Evolutionary conservation across 2,888 invertebrate genomes (phyloP).

Genomic region (Aphrophora alni): DNA sequence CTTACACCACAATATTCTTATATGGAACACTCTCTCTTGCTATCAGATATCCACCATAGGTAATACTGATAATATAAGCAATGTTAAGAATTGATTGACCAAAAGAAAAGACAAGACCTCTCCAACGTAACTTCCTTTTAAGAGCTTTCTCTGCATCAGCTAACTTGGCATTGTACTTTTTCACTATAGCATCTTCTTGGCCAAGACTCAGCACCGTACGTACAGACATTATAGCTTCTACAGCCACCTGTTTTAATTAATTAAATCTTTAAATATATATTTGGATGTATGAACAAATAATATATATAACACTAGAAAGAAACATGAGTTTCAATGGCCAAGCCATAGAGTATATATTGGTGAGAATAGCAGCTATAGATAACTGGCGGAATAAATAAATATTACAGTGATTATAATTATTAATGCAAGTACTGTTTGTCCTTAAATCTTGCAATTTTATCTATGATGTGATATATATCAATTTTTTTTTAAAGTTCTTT

Average conservation of each 20-base stretch:
- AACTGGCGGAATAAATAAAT: too few species aligned
- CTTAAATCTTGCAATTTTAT: too few species aligned
- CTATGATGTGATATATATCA: too few species aligned
- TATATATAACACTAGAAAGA: too few species aligned
- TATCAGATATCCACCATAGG: constrained; percentile 74
- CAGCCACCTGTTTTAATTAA: constrained; percentile 68
- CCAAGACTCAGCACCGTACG: constrained; percentile 78
- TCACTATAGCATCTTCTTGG: constrained; percentile 71
- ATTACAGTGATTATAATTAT: too few species aligned
- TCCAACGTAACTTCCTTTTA: constrained; percentile 67
- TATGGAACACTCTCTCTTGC: constrained; percentile 64
- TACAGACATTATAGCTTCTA: constrained; percentile 79
- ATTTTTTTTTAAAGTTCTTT: too few species aligned
- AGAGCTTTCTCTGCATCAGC: constrained; percentile 66
- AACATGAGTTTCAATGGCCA: too few species aligned
- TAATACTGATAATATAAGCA: constrained; percentile 73
- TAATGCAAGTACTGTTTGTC: too few species aligned
- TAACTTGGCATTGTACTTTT: constrained; percentile 67
- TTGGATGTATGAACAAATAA: too few species aligned
- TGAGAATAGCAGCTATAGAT: too few species aligned
- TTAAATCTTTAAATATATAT: too few species aligned
- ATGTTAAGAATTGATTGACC: constrained; percentile 75
- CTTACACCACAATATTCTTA: constrained; percentile 73
- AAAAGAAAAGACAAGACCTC: constrained; percentile 73
- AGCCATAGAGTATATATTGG: too few species aligned